Base-by-base conservation (phyloP, 1,140 invertebrate species). In the Calycopis cecrops region DNA sequence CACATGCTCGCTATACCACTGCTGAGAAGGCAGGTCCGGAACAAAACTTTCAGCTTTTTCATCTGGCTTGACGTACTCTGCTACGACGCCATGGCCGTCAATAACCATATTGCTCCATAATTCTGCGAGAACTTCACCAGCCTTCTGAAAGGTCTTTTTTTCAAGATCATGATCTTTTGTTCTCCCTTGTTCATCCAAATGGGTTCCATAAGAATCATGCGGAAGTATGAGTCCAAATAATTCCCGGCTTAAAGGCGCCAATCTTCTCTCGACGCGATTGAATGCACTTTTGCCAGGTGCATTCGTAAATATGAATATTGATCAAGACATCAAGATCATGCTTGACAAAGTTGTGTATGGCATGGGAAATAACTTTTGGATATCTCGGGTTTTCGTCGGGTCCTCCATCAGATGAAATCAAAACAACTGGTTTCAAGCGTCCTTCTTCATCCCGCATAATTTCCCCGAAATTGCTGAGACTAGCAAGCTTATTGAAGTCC, bases 391-490 rank as follows among this genome's bases (percentile, higher is more conserved):
- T 62, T 28, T 55, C 76, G 60, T 89, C 81, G 8, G 80, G 83
- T 16, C 84, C 76, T 35, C 79, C 76, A 63, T 88, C 81, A 55
- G 55, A 49, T 38, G 73, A 65, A 65, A 86, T 71, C 6, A 85
- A 50, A 54, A 86, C 16, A 58, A 88, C 63, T 34, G 84, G 84
- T 67, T 88, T 88, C 9, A 73, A 21, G 14, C 18, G 17, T 35
- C 59, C 65, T 34, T 64, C 47, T 60, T 62, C 59, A 66, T 54
- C 63, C 53, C 61, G 58, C 17, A 60, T 60, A 58, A 76, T 60
- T 48, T 60, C 35, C 17, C 35, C 38, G 35, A 53, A 59, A 53
- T 35, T 28, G n/a, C 40, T 17, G 35, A 54, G n/a, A 57, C 47
- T 61, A 47, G 67, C 28, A 52, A 84, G 62, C 47, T 52, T 64